Percentiles rank a stretch among this genome's conserved stretches.
phyloP scores from a whole-genome alignment of 2,113 vertebrate genomes.

The Phyllopteryx taeniolatus region DNA sequence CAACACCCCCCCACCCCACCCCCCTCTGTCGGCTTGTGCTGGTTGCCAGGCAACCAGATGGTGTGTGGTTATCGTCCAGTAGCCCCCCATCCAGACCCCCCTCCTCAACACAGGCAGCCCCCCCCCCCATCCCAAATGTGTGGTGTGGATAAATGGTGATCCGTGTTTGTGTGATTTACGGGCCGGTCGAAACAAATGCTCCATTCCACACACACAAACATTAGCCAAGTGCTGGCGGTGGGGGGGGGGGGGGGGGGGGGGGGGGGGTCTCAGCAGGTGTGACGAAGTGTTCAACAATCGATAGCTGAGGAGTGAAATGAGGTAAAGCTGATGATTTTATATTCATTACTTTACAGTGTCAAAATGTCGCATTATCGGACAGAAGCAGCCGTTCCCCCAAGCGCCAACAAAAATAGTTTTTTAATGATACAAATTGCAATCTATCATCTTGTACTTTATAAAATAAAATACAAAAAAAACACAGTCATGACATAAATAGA shows the following conservation, averaged over 20 bases:
- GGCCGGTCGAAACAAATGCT: slow-evolving; percentile 52
- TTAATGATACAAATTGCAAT: too few relatives aligned
- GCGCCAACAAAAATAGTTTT: too few relatives aligned
- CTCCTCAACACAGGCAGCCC: background rate
- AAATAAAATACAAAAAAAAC: too few relatives aligned
- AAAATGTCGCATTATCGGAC: background rate
- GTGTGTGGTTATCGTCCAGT: slow-evolving; percentile 43
- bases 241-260: background rate
- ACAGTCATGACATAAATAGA: too few relatives aligned
- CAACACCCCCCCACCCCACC: slow-evolving; percentile 34
- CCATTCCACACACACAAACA: slow-evolving; percentile 28
- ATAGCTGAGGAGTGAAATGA: slow-evolving; percentile 30
- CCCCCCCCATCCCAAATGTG: slow-evolving; percentile 1
- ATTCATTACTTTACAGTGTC: background rate
- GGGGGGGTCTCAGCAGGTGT: slow-evolving; percentile 9
- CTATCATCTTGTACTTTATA: too few relatives aligned
- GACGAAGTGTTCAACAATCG: slow-evolving; percentile 17
- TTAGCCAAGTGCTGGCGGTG: slow-evolving; percentile 20
- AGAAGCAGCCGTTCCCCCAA: too few relatives aligned
- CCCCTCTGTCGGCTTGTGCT: slow-evolving; percentile 61
- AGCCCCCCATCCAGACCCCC: background rate
- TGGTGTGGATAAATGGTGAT: slow-evolving; percentile 3
- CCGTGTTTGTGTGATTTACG: slow-evolving; percentile 12
- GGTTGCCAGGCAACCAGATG: slow-evolving; percentile 84
- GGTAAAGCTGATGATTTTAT: too few relatives aligned